phyloP scores from a whole-genome alignment of 92 coral and sea anemone species.

The Zoanthus gigantus region DNA sequence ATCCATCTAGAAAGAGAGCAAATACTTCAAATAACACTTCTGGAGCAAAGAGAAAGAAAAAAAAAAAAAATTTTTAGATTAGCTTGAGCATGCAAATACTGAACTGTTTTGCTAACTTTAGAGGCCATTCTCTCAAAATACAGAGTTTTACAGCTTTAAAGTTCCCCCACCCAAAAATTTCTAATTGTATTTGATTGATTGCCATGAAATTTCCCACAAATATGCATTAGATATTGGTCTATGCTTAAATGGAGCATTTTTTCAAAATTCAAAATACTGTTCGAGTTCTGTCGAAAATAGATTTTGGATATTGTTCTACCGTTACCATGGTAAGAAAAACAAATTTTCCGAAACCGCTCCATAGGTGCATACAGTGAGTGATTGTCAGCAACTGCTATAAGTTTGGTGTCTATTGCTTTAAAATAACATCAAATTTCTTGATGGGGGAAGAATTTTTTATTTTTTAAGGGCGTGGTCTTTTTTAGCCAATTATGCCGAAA shows the following conservation, averaged over 20 bases:
- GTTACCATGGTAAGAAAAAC: constrained; percentile 10
- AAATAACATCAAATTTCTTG: constrained; percentile 14
- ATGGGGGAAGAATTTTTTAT: constrained; percentile 23
- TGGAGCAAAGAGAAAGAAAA: background rate
- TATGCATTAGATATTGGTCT: constrained; percentile 3
- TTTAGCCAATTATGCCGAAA: constrained; percentile 22
- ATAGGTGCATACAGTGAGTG: constrained; percentile 2
- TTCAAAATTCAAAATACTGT: background rate
- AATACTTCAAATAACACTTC: background rate
- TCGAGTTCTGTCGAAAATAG: background rate
- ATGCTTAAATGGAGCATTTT: background rate
- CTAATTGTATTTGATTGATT: background rate
- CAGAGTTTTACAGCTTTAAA: background rate
- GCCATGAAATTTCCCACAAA: constrained; percentile 1
- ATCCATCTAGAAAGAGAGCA: background rate
- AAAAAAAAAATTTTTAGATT: background rate
- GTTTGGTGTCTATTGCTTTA: background rate
- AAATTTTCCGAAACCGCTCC: background rate
- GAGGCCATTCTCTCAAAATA: constrained; percentile 1
- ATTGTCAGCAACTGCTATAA: background rate
- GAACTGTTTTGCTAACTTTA: background rate
- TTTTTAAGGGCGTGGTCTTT: constrained; percentile 20
- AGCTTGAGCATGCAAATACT: background rate
- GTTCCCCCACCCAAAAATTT: constrained; percentile 5
- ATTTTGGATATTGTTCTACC: background rate